Evolutionary conservation across 2,888 invertebrate genomes (phyloP).

Genomic region (Coelopa pilipes): DNA sequence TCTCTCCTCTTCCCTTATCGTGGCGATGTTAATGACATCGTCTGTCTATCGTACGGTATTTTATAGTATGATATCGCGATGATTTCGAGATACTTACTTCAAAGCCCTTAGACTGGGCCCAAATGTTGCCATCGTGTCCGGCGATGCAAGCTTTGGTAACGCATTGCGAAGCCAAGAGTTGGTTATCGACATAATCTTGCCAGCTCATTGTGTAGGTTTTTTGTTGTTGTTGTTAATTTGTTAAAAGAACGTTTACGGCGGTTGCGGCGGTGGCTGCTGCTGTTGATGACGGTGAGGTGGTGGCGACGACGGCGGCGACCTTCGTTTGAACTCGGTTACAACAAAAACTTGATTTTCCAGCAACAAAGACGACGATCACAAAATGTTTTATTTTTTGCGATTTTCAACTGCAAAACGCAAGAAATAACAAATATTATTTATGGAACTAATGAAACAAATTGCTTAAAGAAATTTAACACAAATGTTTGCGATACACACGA

Average conservation of each 20-base stretch:
- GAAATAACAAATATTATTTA: conserved; percentile 15
- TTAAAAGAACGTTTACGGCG: conserved; percentile 31
- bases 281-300: no score
- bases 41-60: no score
- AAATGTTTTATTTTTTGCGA: conserved; percentile 17
- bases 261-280: no score
- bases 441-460: background rate
- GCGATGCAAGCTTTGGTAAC: conserved; percentile 94
- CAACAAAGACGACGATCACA: conserved; percentile 26
- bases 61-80: no score
- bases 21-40: no score
- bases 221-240: conserved; percentile 38
- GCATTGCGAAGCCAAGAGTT: conserved; percentile 94
- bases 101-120: conserved; percentile 94
- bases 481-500: conserved; percentile 3
- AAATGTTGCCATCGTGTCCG: conserved; percentile 94
- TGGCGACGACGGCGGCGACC: no score
- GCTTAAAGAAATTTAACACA: background rate
- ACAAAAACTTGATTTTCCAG: conserved; percentile 20
- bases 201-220: conserved; percentile 80
- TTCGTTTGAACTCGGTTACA: conserved; percentile 19
- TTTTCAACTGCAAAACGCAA: conserved; percentile 26
- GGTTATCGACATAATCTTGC: conserved; percentile 98
- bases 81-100: conserved; percentile 78
- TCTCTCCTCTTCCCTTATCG: no score